phyloP scores from a whole-genome alignment of 2,113 vertebrate genomes.

The Antechinus flavipes region DNA sequence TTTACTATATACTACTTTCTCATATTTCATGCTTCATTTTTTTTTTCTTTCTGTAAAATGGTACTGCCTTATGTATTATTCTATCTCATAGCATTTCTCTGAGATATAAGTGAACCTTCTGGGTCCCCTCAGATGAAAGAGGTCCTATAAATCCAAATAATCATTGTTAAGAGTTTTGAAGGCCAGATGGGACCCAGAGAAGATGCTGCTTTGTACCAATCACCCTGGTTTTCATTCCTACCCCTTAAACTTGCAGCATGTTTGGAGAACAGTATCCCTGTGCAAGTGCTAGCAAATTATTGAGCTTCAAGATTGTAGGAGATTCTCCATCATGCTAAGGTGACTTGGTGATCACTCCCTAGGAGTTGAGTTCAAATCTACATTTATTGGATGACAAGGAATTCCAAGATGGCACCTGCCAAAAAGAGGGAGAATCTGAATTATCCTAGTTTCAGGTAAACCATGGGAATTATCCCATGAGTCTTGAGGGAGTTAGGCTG shows the following conservation, averaged over 20 bases:
- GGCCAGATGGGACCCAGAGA: neutral
- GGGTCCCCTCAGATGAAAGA: neutral
- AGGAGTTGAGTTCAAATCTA: neutral
- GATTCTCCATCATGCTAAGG: neutral
- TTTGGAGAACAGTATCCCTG: neutral
- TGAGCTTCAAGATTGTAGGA: neutral
- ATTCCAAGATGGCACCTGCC: neutral
- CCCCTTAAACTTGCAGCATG: neutral
- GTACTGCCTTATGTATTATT: neutral
- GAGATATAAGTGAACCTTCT: conserved; percentile 3
- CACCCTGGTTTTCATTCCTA: neutral
- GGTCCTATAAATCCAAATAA: neutral
- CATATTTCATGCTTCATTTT: neutral
- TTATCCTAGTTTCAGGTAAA: neutral
- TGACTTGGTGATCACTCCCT: neutral
- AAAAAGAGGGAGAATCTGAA: neutral
- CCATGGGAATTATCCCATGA: neutral
- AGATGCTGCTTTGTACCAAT: neutral
- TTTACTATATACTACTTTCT: neutral
- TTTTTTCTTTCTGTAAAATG: neutral
- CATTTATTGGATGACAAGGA: neutral
- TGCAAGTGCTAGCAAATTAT: neutral
- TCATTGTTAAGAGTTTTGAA: neutral
- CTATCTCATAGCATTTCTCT: too few species aligned
- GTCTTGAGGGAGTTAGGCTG: neutral